A percentile compares a stretch with the other conserved stretches of the same genome.
Conservation (phyloP, 1,140 invertebrate genomes). For the Drosophila virilis region DNA sequence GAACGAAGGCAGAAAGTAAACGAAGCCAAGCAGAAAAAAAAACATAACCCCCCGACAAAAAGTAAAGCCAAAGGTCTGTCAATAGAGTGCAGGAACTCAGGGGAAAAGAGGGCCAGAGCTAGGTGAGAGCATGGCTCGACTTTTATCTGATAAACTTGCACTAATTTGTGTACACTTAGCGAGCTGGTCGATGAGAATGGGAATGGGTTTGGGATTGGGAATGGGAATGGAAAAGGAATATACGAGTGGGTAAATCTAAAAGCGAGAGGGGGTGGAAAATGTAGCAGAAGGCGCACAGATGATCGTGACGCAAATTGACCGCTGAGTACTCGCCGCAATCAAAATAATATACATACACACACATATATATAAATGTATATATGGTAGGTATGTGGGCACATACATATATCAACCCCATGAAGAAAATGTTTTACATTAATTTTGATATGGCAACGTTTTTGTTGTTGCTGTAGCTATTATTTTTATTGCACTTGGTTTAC, state of each 20-base stretch:
- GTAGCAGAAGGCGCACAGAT: neutral
- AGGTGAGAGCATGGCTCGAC: conserved; percentile 39
- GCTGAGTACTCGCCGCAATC: neutral
- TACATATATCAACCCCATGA: conserved; percentile 43
- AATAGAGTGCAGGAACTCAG: conserved; percentile 59
- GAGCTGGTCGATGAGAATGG: conserved; percentile 37
- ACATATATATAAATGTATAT: no score
- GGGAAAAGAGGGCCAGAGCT: neutral
- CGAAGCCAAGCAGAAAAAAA: conserved; percentile 24
- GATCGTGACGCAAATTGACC: conserved; percentile 25
- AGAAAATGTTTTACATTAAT: conserved; percentile 55
- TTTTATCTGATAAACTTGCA: conserved; percentile 80
- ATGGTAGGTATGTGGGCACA: no score
- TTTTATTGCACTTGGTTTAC: neutral
- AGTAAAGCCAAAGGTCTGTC: conserved; percentile 61
- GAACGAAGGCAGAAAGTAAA: conserved; percentile 22
- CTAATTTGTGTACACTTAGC: conserved; percentile 82
- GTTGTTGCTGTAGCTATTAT: neutral
- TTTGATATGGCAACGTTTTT: neutral
- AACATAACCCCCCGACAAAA: conserved; percentile 17
- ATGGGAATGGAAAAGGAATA: conserved; percentile 10
- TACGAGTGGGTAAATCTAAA: neutral
- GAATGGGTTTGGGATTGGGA: conserved; percentile 31
- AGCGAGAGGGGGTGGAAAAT: neutral
- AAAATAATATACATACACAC: no score